Evolutionary conservation across 2,888 invertebrate species (phyloP), one percentile per base, ranked within the genome.

Genomic region (Ditylenchus weischeri): DNA sequence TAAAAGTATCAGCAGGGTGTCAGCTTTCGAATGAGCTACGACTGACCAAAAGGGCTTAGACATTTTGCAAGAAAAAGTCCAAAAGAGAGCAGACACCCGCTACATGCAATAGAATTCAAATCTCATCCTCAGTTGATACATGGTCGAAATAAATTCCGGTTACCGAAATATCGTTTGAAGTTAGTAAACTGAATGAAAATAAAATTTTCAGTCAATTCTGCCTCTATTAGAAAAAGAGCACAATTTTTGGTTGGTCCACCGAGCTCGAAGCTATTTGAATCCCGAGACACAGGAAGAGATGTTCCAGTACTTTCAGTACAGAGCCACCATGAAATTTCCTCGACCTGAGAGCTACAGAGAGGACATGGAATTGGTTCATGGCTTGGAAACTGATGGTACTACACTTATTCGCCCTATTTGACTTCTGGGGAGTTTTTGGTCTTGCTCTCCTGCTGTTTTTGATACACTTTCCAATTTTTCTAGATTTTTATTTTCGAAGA

Each of bases 311-410:
- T 88, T 89, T 19, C 87, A 88, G 23, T 94, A 92, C 82, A 88
- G 88, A n/a, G 91, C 91, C 68, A 86, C 87, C 57, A 90, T 91
- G 0, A 87, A 87, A 47, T 90, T 90, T 0, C 93, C 94, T 0
- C 86, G 93, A 38, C 94, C 94, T 0, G 94, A 94, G 85, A 92
- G 93, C 50, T 94, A 92, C 84, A 88, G 82, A 75, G 86, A 84
- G 74, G 85, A 84, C 66, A 75, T 78, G 68, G 80, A 81, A 60
- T 60, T 82, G 23, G 83, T 80, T 8, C 67, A 77, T 23, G 78
- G 78, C 35, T 57, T 80, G 13, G 63, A 65, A 15, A 65, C 68
- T n/a, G 67, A 66, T 19, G 72, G 76, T 76, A 63, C 29, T 29
- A 29, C 29, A 29, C 29, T 29, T 29, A 29, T 2, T 29, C 3